Conservation (phyloP, 2,113 vertebrate species). For the Oreotragus oreotragus region DNA sequence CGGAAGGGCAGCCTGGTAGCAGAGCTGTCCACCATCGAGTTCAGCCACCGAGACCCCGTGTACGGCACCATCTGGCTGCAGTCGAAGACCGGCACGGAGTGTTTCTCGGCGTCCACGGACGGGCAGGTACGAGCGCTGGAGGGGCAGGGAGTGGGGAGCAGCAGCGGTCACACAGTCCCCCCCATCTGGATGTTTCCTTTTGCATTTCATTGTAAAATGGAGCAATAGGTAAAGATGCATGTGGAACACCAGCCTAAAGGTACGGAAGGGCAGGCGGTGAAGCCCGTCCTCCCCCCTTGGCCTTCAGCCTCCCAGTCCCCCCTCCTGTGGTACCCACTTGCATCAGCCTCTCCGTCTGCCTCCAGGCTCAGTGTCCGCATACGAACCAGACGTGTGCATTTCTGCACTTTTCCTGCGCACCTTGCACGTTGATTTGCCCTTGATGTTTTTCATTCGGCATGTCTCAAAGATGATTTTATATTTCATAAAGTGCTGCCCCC, state of each 20-base stretch:
- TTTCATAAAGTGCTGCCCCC: accelerated
- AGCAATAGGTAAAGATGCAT: accelerated
- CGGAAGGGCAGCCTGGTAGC: slow-evolving; percentile 89
- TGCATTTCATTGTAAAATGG: background rate
- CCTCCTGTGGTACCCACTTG: accelerated
- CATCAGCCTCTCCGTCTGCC: accelerated
- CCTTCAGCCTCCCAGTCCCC: accelerated
- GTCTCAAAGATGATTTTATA: accelerated
- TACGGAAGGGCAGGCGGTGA: accelerated
- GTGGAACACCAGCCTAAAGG: background rate
- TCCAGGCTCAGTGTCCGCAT: background rate
- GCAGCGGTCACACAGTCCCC: accelerated
- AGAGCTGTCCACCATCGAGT: slow-evolving; percentile 88
- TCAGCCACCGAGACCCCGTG: slow-evolving; percentile 93
- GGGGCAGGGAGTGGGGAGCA: background rate
- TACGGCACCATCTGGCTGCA: slow-evolving; percentile 93
- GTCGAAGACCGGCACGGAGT: slow-evolving; percentile 93
- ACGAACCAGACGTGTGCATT: accelerated
- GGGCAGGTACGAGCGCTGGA: slow-evolving; percentile 66
- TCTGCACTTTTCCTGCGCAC: accelerated
- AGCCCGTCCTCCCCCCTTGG: no score
- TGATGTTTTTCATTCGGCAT: background rate
- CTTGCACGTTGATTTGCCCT: accelerated
- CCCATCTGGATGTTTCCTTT: background rate
- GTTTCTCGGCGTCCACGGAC: slow-evolving; percentile 86